phyloP scores from a whole-genome alignment of 2,888 invertebrate species.

The Gymnocheta viridis region DNA sequence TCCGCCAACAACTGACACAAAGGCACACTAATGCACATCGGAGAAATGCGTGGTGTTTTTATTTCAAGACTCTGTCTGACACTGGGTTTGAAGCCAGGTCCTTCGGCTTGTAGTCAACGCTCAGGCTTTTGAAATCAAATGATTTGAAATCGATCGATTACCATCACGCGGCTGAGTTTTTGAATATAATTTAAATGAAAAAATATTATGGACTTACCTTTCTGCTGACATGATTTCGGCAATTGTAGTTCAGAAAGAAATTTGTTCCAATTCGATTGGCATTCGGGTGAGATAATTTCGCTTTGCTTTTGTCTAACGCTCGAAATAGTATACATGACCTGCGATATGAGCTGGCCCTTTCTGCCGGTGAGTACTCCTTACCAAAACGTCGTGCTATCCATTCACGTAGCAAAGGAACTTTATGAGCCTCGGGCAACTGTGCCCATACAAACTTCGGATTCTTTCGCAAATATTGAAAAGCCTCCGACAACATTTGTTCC shows the following conservation, averaged over 20 bases:
- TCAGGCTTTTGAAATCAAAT: too few species aligned
- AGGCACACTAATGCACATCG: too few species aligned
- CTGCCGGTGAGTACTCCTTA: constrained; percentile 72
- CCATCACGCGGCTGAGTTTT: too few species aligned
- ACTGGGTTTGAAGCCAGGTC: too few species aligned
- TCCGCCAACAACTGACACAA: too few species aligned
- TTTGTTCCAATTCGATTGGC: constrained; percentile 61
- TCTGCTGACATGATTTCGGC: constrained; percentile 67
- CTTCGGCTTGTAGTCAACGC: too few species aligned
- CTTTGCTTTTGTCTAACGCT: constrained; percentile 59
- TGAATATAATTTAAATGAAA: too few species aligned
- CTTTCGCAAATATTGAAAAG: constrained; percentile 73
- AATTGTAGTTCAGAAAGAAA: constrained; percentile 68
- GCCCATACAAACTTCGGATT: constrained; percentile 78
- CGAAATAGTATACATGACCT: constrained; percentile 70
- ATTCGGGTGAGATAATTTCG: constrained; percentile 64
- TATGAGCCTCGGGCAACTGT: constrained; percentile 76
- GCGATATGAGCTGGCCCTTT: constrained; percentile 63
- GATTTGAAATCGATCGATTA: too few species aligned
- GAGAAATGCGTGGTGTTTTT: too few species aligned
- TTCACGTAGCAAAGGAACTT: constrained; percentile 75
- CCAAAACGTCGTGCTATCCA: constrained; percentile 78
- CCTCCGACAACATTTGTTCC: constrained; percentile 74
- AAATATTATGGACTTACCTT: constrained; percentile 66
- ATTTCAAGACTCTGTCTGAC: too few species aligned